Base-by-base conservation (phyloP, 2,888 invertebrate genomes). In the Podabrus alpinus region DNA sequence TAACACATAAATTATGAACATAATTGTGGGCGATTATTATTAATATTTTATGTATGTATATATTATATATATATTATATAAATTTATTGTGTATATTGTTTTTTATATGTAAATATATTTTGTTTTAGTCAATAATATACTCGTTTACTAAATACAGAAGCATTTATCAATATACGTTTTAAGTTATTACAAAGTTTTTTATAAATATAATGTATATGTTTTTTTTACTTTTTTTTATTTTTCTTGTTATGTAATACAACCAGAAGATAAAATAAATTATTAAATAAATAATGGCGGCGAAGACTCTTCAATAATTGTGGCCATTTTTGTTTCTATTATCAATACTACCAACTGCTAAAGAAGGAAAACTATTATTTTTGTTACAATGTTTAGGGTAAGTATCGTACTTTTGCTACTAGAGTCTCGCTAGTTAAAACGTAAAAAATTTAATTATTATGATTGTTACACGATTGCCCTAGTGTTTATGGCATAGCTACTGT, bases 51-150 rank as follows among this genome's bases (percentile, higher is more conserved):
- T 87, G 86, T 87, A 84, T 87, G 86, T 83, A 83, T 87, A 87
- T 86, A 85, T 85, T 86, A 66, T 66, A 66, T 66, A 21, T 66
- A 66, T 66, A 66, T 66, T 24, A 24, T 24, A 76, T 86, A 86
- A 86, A 85, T 85, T 86, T 84, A 87, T 87, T 87, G 87, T 88
- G 87, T 87, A 87, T 87, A 87, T 87, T 87, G 87, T 87, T 87
- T 82, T 83, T 87, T 87, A 87, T 87, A 87, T 87, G 87, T 87
- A 87, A 86, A 87, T 88, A 87, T 86, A 87, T 87, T 87, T 87
- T 87, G 86, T 87, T 88, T 86, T 85, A 87, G 87, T 87, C 85
- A 86, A 86, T 86, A 87, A 86, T 86, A 85, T 87, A 85, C 83
- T 84, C 85, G 85, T 86, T 86, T 86, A 86, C 86, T 86, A 86